A percentile compares a stretch with the other conserved stretches of the same genome.
These are phyloP conservation scores for Enoplosus armatus DNA, from an alignment of 2,797 vertebrate species.

Conservation along the genomic window DNA sequence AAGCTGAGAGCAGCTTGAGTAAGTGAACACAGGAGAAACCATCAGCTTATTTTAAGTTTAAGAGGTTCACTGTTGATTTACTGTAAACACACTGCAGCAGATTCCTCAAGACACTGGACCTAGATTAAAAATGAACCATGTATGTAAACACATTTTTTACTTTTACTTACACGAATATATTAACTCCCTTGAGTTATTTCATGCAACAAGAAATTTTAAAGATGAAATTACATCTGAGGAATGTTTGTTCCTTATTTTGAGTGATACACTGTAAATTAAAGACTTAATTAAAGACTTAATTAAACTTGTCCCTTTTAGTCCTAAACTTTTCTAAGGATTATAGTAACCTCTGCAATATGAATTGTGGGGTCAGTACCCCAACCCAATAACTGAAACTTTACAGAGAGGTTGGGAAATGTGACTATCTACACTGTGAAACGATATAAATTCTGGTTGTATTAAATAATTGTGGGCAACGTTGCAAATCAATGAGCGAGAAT, in stretches of 20 bases:
- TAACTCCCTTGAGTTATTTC: neutral
- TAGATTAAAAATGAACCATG: too few relatives aligned
- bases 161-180: neutral
- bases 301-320: neutral
- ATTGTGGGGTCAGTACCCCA: neutral
- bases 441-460: neutral
- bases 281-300: too few relatives aligned
- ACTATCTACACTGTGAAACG: too few relatives aligned
- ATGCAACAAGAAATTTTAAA: neutral
- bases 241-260: neutral
- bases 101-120: neutral
- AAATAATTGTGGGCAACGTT: neutral
- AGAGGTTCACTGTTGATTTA: neutral
- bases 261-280: neutral
- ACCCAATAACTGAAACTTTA: neutral
- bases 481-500: neutral
- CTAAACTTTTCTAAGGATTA: neutral
- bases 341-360: neutral
- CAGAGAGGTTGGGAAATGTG: neutral
- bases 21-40: constrained; percentile 18
- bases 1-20: constrained; percentile 18
- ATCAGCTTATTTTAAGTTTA: neutral
- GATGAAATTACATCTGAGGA: neutral
- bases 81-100: neutral
- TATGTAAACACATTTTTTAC: neutral